A percentile compares a stretch with the other conserved stretches of the same genome.
Conservation (phyloP, 1,140 invertebrate species). For the Zaprionus kolodkinae region DNA sequence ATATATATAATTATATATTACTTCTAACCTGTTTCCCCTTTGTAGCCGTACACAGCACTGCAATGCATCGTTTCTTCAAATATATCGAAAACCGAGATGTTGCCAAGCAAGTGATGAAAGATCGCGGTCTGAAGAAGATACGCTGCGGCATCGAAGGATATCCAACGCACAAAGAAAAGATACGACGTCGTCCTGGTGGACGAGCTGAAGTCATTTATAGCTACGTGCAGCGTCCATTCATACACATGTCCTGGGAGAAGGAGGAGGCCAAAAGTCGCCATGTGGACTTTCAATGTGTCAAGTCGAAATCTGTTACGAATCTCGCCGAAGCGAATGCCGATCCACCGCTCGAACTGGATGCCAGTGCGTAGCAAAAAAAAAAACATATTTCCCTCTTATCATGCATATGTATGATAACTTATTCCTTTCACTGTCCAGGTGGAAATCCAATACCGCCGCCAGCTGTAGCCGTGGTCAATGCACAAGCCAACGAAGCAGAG, state of each 20-base stretch:
- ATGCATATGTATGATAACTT: neutral
- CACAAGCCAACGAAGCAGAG: slow-evolving; percentile 61
- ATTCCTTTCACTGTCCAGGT: slow-evolving; percentile 55
- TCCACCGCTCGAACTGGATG: slow-evolving; percentile 89
- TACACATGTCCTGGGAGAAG: slow-evolving; percentile 99
- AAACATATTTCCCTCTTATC: neutral
- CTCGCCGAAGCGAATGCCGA: slow-evolving; percentile 96
- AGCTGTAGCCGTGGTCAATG: slow-evolving; percentile 62
- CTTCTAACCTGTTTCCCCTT: no score
- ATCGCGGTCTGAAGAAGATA: slow-evolving; percentile 99
- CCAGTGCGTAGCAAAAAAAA: slow-evolving; percentile 66
- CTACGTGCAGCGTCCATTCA: slow-evolving; percentile 99
- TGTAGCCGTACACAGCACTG: slow-evolving; percentile 93
- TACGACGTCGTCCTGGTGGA: slow-evolving; percentile 95
- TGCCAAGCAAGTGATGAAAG: slow-evolving; percentile 99
- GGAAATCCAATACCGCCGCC: slow-evolving; percentile 86
- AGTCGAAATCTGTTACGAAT: slow-evolving; percentile 97
- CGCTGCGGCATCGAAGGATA: slow-evolving; percentile 99
- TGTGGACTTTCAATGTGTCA: slow-evolving; percentile 99
- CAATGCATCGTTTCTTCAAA: slow-evolving; percentile 99
- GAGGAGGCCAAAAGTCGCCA: slow-evolving; percentile 99
- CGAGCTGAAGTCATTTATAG: slow-evolving; percentile 98
- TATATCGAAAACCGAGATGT: slow-evolving; percentile 99
- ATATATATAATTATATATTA: no score
- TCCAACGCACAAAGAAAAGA: slow-evolving; percentile 99